Conservation (phyloP, 2,113 vertebrate genomes). For the Pomatostomus ruficeps region DNA sequence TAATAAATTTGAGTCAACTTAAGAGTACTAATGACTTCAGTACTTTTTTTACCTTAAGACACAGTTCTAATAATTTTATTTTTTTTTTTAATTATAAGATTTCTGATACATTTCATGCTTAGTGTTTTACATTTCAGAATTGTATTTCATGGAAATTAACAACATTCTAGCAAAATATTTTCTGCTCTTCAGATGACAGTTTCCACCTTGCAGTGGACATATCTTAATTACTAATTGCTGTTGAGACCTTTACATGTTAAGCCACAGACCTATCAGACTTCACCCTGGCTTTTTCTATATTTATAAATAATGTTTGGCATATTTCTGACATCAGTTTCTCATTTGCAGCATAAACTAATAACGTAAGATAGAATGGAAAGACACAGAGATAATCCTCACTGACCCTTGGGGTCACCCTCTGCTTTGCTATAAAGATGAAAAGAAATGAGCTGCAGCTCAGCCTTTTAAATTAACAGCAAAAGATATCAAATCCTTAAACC, state of each 20-base stretch:
- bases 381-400: constrained; percentile 12
- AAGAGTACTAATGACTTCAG: background rate
- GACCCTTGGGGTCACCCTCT: constrained; percentile 40
- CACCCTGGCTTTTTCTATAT: background rate
- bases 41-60: background rate
- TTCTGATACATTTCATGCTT: background rate
- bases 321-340: constrained; percentile 42
- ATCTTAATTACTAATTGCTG: constrained; percentile 30
- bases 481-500: constrained; percentile 51
- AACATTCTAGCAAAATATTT: background rate
- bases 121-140: background rate
- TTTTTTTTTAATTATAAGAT: background rate
- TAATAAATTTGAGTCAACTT: background rate
- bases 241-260: background rate
- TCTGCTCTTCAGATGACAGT: background rate
- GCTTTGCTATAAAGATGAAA: constrained; percentile 56
- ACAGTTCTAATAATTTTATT: background rate
- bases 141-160: background rate
- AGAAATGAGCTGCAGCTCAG: constrained; percentile 47
- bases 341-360: constrained; percentile 40
- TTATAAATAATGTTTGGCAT: constrained; percentile 38
- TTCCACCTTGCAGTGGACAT: background rate
- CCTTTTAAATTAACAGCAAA: constrained; percentile 54
- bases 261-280: background rate
- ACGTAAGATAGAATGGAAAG: constrained; percentile 32